A percentile compares a stretch with the other conserved stretches of the same genome.
phyloP scores from a whole-genome alignment of 2,888 invertebrate genomes.

The Latrodectus hesperus region DNA sequence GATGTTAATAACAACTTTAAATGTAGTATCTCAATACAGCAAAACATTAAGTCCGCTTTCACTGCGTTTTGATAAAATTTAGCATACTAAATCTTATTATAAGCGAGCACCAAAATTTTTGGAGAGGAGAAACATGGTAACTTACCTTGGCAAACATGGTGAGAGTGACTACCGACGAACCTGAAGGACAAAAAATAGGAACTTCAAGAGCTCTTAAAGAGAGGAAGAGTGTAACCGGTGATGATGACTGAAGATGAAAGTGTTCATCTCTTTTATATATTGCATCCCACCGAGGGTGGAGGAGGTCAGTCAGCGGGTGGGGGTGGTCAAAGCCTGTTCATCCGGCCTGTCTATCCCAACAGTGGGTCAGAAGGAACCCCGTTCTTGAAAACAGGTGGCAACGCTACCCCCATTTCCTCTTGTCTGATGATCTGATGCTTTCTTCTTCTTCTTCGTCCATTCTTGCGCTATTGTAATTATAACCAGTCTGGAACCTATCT shows the following conservation, averaged over 20 bases:
- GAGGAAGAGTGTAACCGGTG: neutral
- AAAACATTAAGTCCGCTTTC: too few relatives aligned
- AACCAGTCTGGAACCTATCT: constrained; percentile 29
- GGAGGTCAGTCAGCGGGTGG: constrained; percentile 14
- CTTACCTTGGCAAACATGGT: constrained; percentile 35
- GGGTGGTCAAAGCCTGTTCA: constrained; percentile 28
- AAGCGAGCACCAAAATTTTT: too few relatives aligned
- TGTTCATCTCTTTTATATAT: constrained; percentile 44
- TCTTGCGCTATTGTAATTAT: constrained; percentile 22
- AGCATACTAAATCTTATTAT: too few relatives aligned
- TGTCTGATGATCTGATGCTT: constrained; percentile 20
- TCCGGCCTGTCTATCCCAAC: constrained; percentile 22
- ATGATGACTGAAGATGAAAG: constrained; percentile 36
- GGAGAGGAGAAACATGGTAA: neutral
- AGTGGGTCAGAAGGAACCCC: constrained; percentile 59
- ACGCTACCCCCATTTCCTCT: constrained; percentile 40
- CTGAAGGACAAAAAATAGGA: neutral
- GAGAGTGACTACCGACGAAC: neutral
- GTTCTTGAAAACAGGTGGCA: constrained; percentile 51
- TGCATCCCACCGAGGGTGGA: constrained; percentile 10
- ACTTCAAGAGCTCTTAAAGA: neutral
- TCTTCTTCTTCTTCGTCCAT: constrained; percentile 22
- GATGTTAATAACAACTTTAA: too few relatives aligned
- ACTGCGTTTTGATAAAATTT: too few relatives aligned
- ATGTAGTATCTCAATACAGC: too few relatives aligned